A percentile compares a stretch with the other conserved stretches of the same genome.
Conservation (phyloP, 2,888 invertebrate genomes). For the Coecobrya sp. region DNA sequence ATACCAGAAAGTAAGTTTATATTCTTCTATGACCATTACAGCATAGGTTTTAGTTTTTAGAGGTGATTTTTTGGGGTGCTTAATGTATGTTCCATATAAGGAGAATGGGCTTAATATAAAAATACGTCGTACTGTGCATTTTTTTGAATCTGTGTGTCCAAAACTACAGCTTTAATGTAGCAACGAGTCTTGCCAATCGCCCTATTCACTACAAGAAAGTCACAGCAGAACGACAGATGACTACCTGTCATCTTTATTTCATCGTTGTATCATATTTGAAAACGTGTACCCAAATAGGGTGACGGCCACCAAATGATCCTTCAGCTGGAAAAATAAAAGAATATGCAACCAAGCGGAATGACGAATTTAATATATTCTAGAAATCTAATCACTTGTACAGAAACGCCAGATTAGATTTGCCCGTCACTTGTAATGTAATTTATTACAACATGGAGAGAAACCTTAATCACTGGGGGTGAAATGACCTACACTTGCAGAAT, state of each 20-base stretch:
- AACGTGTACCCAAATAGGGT: slow-evolving; percentile 18
- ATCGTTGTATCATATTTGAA: slow-evolving; percentile 22
- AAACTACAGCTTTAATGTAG: not conserved
- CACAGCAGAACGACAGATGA: slow-evolving; percentile 32
- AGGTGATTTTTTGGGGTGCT: not conserved
- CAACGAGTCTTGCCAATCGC: not conserved
- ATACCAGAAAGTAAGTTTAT: no score
- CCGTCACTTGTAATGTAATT: no score
- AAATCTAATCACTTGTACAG: no score
- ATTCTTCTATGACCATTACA: no score
- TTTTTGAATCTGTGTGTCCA: not conserved
- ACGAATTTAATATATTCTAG: no score
- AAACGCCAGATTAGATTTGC: no score
- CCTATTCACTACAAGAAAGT: not conserved
- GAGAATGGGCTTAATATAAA: not conserved
- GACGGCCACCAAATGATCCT: slow-evolving; percentile 18
- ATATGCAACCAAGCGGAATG: no score
- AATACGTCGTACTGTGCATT: not conserved
- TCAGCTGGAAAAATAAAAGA: slow-evolving; percentile 5
- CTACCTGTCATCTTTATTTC: slow-evolving; percentile 32
- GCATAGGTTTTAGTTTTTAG: no score
- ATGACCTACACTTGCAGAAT: no score
- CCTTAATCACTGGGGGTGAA: no score
- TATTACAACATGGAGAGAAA: no score
- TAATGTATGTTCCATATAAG: not conserved